These are phyloP conservation scores for Diplodus puntazzo DNA, from an alignment of 2,797 vertebrate genomes.

Conservation along the genomic window DNA sequence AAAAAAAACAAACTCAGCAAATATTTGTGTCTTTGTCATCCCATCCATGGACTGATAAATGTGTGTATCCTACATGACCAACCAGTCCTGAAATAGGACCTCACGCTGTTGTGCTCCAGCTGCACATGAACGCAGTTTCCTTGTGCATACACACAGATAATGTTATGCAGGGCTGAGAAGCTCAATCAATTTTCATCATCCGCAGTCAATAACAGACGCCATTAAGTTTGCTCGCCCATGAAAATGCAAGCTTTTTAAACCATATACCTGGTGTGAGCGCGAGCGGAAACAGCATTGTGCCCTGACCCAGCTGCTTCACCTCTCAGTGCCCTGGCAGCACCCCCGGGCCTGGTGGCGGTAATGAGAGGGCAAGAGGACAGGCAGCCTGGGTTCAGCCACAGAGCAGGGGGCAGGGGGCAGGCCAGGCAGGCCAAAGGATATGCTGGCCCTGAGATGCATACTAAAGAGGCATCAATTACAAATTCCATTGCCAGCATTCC, in stretches of 20 bases:
- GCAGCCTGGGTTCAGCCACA: constrained; percentile 63
- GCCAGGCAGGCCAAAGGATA: constrained; percentile 54
- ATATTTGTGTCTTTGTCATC: constrained; percentile 7
- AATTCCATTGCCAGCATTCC: constrained; percentile 74
- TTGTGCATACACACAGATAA: constrained; percentile 35
- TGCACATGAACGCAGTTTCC: constrained; percentile 10
- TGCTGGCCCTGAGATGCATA: constrained; percentile 59
- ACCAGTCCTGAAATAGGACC: constrained; percentile 53
- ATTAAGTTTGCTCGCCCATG: constrained; percentile 49
- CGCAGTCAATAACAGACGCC: constrained; percentile 69
- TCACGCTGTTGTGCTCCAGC: constrained; percentile 17
- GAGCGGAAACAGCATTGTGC: constrained; percentile 24
- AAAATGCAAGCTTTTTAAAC: constrained; percentile 45
- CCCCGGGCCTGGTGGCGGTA: constrained; percentile 55
- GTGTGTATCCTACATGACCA: constrained; percentile 26
- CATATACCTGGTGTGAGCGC: constrained; percentile 18
- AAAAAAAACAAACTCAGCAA: constrained; percentile 28
- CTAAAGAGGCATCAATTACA: constrained; percentile 73
- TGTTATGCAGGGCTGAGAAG: constrained; percentile 34
- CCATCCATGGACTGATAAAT: constrained; percentile 32
- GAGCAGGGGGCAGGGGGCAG: constrained; percentile 49
- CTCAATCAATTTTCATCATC: constrained; percentile 66
- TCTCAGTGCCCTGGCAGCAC: constrained; percentile 57
- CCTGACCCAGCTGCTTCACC: constrained; percentile 60
- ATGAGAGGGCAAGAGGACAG: constrained; percentile 72